Base-by-base conservation (phyloP, 2,888 invertebrate species). In the Cybosia mesomella region DNA sequence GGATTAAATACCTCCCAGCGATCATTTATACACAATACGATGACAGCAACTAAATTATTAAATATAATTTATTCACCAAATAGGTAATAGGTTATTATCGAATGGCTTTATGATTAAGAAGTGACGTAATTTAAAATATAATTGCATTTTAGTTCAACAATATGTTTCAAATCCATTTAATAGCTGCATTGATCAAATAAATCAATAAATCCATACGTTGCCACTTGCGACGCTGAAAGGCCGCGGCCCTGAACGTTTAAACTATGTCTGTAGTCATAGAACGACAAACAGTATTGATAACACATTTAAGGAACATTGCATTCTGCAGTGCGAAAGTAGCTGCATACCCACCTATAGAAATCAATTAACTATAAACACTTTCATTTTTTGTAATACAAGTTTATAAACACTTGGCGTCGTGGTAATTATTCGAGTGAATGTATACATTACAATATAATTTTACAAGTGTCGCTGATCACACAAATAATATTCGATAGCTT, bases 281-380 rank as follows among this genome's bases (percentile, higher is more conserved):
- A 73, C 58, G 22, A 70, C 67, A 64, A 73, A 64, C 34, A 68
- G 68, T 73, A 58, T 58, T 58, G 9, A 24, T 80, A 71, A 64
- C n/a, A 74, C 43, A 59, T 72, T n/a, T 74, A 77, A 73, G 66
- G 70, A 77, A 81, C 71, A 79, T 73, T 68, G 61, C 36, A 72
- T 57, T 76, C 74, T 70, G 70, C 76, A 82, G 74, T 80, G 74
- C 74, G 71, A 80, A 80, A 72, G 76, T 74, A 77, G 72, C 71
- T 64, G 55, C 67, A 68, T n/a, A 28, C n/a, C 18, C 0, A 34
- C 9, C 11, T n/a, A n/a, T n/a, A n/a, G n/a, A n/a, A 7, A 61
- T 10, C n/a, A 32, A 59, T 59, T 39, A 22, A 39, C 22, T 58
- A 18, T 18, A 58, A n/a, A n/a, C n/a, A 49, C n/a, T n/a, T n/a